A percentile compares a stretch with the other conserved stretches of the same genome.
Evolutionary conservation across 2,797 vertebrate genomes (phyloP).

Genomic region (Apodemus agrarius): DNA sequence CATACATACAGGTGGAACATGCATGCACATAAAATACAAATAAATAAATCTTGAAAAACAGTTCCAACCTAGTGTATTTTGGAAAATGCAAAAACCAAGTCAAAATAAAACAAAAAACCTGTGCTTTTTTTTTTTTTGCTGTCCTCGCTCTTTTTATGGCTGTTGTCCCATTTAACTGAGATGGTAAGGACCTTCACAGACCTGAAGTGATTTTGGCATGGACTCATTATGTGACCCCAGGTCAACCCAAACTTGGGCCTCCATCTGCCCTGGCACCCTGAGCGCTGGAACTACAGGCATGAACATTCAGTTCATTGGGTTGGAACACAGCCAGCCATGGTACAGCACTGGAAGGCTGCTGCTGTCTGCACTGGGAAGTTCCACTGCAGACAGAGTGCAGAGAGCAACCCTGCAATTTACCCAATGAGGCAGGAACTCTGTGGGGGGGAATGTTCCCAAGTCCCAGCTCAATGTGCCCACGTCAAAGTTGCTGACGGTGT

Average conservation of each 20-base stretch:
- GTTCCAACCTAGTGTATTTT: background rate
- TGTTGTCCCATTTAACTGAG: background rate
- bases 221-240: background rate
- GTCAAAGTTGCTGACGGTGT: background rate
- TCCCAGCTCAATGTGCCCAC: too few species aligned
- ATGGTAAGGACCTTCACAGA: too few species aligned
- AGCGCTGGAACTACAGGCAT: background rate
- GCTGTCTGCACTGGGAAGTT: background rate
- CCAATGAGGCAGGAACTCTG: too few species aligned
- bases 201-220: background rate
- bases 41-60: background rate
- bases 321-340: rapidly evolving
- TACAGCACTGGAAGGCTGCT: rapidly evolving
- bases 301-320: too few species aligned
- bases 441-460: background rate
- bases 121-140: background rate
- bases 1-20: background rate
- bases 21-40: background rate
- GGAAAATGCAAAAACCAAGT: background rate
- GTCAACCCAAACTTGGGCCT: background rate
- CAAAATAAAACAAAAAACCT: background rate
- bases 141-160: rapidly evolving
- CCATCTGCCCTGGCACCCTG: background rate
- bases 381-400: rapidly evolving
- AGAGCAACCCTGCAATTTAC: rapidly evolving